Percentiles rank a stretch among this genome's conserved stretches.
Conservation (phyloP, 2,888 invertebrate genomes). For the Tipula confusa region DNA sequence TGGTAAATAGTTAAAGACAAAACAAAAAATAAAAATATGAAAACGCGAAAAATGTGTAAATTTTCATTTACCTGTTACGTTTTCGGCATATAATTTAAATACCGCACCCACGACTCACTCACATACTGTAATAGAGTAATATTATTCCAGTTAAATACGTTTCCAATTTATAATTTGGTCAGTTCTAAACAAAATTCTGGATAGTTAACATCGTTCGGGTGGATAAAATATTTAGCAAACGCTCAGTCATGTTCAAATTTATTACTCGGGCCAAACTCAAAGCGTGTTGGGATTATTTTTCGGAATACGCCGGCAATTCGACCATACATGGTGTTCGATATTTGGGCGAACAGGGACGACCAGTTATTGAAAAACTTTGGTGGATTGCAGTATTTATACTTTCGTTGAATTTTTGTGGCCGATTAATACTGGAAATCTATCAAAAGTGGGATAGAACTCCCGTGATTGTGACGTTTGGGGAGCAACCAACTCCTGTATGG, state of each 20-base stretch:
- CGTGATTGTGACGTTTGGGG: slow-evolving; percentile 64
- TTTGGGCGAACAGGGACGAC: slow-evolving; percentile 57
- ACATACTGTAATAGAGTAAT: neutral
- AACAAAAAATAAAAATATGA: too few relatives aligned
- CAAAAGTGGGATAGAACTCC: slow-evolving; percentile 67
- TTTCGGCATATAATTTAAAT: neutral
- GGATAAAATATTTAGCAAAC: neutral
- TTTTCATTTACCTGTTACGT: neutral
- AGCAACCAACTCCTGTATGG: slow-evolving; percentile 53
- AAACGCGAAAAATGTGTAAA: neutral
- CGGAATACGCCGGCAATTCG: slow-evolving; percentile 59
- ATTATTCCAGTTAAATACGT: neutral
- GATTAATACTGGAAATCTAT: slow-evolving; percentile 61
- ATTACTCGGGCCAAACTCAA: slow-evolving; percentile 51
- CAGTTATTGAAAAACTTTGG: slow-evolving; percentile 58
- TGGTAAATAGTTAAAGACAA: too few relatives aligned
- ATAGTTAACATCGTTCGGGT: neutral
- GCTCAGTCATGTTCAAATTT: neutral
- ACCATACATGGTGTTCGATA: slow-evolving; percentile 62
- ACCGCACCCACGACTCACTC: neutral
- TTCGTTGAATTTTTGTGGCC: slow-evolving; percentile 58
- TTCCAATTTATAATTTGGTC: neutral
- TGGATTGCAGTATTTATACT: slow-evolving; percentile 59
- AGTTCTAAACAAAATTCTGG: neutral
- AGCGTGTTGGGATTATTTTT: slow-evolving; percentile 58